Base-by-base conservation (phyloP, 2,888 invertebrate genomes). In the Euplagia quadripunctaria region DNA sequence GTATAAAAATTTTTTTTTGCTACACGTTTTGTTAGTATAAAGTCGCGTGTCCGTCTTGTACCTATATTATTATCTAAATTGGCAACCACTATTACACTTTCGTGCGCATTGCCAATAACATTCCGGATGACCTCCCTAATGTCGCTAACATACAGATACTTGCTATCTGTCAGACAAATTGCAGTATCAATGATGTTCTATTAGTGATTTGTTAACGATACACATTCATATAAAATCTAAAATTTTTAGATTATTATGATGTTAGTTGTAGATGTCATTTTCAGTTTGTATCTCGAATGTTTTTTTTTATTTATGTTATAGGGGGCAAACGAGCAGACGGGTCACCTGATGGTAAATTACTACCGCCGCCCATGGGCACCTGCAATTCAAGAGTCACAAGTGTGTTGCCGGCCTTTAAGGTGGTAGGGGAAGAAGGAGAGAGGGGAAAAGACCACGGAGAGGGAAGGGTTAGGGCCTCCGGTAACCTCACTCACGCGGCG, bases 111-210 rank as follows among this genome's bases (percentile, higher is more conserved):
- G 72, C 63, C 75, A 70, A 79, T 78, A 77, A 71, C 51, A 80
- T 76, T 74, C 72, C 70, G 65, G 46, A 46, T 79, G 77, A 72
- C 83, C 81, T 83, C 76, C 72, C 41, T n/a, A 58, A 67, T 78
- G 75, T 77, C 72, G 82, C 72, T 76, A 76, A 82, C 83, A 82
- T 82, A 79, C 75, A 74, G 74, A 82, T 74, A 74, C 71, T 64
- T 65, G 73, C 31, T 68, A 64, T 49, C 49, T 65, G 66, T 72
- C 68, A 51, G 61, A 42, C 51, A 51, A n/a, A 73, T 73, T 71
- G 49, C 16, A 17, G 61, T 71, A 68, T 81, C 74, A 70, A 67
- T 74, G 75, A 72, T 67, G 51, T 64, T 73, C 68, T 73, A 78
- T 61, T 80, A 73, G 46, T 75, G 67, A 46, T 70, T 9, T 11